Evolutionary conservation across 2,888 invertebrate species (phyloP), one percentile per base, ranked within the genome.

Genomic region (Bombyx huttoni): DNA sequence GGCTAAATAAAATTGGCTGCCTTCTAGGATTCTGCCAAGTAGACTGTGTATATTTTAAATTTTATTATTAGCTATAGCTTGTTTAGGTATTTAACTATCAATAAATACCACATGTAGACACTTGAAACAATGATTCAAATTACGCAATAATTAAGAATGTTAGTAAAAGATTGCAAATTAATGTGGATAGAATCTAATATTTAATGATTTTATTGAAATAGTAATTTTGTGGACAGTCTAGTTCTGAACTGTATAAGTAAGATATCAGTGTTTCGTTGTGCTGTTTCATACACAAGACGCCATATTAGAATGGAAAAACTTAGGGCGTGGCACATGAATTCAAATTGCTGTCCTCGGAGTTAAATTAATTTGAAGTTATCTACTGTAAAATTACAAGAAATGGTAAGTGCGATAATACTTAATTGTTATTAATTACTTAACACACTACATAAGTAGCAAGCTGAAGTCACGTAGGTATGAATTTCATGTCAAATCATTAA

Each of bases 291-390:
- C 12, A 40, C 40, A 40, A 68, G 69, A 64, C 80, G 84, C 86
- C 86, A 86, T 86, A 75, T 86, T 84, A 74, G 64, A 67, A 63
- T 24, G 24, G 24, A 24, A 24, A 24, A 24, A 24, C 61, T 50
- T 71, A 75, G 68, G 80, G 81, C 78, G 85, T 82, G 82, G 81
- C 75, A 65, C 65, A 52, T 40, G 40, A 40, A 40, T 10, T 40
- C 2, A 5, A 7, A 40, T 12, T 12, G 40, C 40, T 40, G 35
- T 13, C n/a, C 49, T 34, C 13, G 10, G n/a, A 7, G 12, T 24
- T 24, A 24, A 48, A 9, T 14, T 50, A 40, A 45, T 45, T 12
- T 33, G 13, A 9, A 46, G n/a, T 13, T 46, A 50, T 34, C 14
- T 13, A 50, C 40, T 50, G n/a, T 46, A 46, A n/a, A 50, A 49